These are phyloP conservation scores for Cyanoliseus patagonus DNA, from an alignment of 2,113 vertebrate genomes.

Conservation along the genomic window DNA sequence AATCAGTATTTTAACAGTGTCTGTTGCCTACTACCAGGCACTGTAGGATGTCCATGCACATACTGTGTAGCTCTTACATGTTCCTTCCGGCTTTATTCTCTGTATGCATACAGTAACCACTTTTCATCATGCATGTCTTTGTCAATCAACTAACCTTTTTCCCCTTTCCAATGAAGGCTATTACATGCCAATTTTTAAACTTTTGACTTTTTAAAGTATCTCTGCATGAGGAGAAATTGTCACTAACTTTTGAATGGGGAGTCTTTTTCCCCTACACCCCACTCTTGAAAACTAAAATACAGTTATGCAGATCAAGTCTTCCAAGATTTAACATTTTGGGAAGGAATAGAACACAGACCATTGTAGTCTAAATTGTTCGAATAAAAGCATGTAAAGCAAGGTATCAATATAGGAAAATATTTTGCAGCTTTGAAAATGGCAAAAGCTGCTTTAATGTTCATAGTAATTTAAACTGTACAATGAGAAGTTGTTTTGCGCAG, in stretches of 20 bases:
- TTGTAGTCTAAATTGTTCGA: background rate
- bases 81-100: constrained; percentile 49
- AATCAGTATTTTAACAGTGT: constrained; percentile 51
- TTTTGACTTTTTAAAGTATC: background rate
- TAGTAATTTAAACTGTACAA: constrained; percentile 21
- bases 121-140: constrained; percentile 56
- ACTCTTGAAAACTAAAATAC: background rate
- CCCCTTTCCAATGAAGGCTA: background rate
- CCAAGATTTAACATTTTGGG: background rate
- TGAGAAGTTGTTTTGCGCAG: constrained; percentile 41
- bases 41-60: constrained; percentile 15
- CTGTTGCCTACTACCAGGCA: constrained; percentile 9
- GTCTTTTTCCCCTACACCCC: background rate
- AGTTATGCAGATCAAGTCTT: background rate
- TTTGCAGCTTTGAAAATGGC: constrained; percentile 14
- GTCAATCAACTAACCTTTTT: constrained; percentile 40
- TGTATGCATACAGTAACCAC: constrained; percentile 44
- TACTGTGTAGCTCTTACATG: constrained; percentile 24
- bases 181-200: background rate
- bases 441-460: constrained; percentile 15
- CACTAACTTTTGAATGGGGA: constrained; percentile 28
- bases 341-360: background rate
- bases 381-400: background rate
- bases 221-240: constrained; percentile 46
- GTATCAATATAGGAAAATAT: background rate